Evolutionary conservation across 1,140 invertebrate species (phyloP).

Genomic region (Drosophila cardini): DNA sequence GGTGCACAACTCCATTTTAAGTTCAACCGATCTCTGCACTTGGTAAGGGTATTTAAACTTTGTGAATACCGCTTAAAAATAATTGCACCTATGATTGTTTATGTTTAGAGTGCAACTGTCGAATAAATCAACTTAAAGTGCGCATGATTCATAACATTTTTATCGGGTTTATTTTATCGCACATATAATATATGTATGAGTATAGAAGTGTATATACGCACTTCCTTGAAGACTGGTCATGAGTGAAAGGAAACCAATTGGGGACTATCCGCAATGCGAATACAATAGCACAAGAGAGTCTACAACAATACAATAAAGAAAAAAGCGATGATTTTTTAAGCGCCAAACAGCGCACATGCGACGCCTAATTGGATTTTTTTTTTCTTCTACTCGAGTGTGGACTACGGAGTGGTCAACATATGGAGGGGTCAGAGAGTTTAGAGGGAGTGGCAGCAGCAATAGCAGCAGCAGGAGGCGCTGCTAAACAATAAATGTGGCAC

Average conservation of each 20-base stretch:
- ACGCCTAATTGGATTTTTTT: slow-evolving; percentile 55
- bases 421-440: not conserved
- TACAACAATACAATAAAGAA: slow-evolving; percentile 8
- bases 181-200: slow-evolving; percentile 11
- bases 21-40: not conserved
- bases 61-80: not conserved
- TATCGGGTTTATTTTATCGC: slow-evolving; percentile 27
- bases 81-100: slow-evolving; percentile 18
- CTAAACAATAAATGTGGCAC: slow-evolving; percentile 59
- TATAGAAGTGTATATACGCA: slow-evolving; percentile 26
- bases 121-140: slow-evolving; percentile 50
- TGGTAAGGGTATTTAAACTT: not conserved
- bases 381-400: slow-evolving; percentile 1
- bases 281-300: not conserved
- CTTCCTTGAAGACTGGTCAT: slow-evolving; percentile 23
- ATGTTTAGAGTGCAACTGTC: slow-evolving; percentile 49
- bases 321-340: slow-evolving; percentile 44
- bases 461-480: slow-evolving; percentile 22
- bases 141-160: slow-evolving; percentile 45
- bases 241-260: slow-evolving; percentile 27
- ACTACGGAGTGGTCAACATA: slow-evolving; percentile 38
- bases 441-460: not conserved
- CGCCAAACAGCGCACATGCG: slow-evolving; percentile 49
- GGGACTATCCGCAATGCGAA: slow-evolving; percentile 2
- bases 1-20: too few relatives aligned